Base-by-base conservation (phyloP, 2,888 invertebrate genomes). In the Tenthredo mesomela region DNA sequence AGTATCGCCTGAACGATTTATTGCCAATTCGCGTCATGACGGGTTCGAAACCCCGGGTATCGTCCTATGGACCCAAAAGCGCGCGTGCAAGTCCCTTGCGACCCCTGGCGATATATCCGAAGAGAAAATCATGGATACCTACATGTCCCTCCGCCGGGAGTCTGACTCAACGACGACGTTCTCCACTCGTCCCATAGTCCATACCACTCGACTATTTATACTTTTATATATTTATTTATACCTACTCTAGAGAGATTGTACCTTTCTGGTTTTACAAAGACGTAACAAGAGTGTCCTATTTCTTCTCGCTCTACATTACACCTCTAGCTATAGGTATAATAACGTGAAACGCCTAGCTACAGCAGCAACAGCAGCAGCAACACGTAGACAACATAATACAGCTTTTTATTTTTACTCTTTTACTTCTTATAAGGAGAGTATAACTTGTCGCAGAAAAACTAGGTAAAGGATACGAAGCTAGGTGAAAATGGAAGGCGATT, bases 1-100 rank as follows among this genome's bases (percentile, higher is more conserved):
- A 43, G 73, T 73, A 73, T 43, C 40, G 73, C 73, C 29, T 43
- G 40, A 21, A 77, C 33, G 54, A 77, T 77, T 77, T 77, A 77
- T 77, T 77, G 54, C 77, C 47, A 47, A 40, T 77, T 47, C 50
- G 25, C 21, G 33, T 77, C 50, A 54, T 33, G 77, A 54, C 29
- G 50, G 54, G 33, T 47, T 54, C 21, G 12, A 15, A 54, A 77
- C 10, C 77, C 54, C 29, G 33, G 33, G 67, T 67, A 33, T 73
- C 67, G 43, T 33, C 33, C 18, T 18, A n/a, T n/a, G 67, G 67
- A 67, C 33, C 67, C 67, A 67, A 67, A 67, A 29, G 25, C 67
- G 29, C 15, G 29, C 67, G 67, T 33, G 67, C 67, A 67, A 67
- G 67, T 67, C 67, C 67, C 67, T 67, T 25, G 67, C 67, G 67